Percentiles rank a stretch among this genome's conserved stretches.
phyloP scores from a whole-genome alignment of 2,888 invertebrate species.

The Aporophyla lueneburgensis region DNA sequence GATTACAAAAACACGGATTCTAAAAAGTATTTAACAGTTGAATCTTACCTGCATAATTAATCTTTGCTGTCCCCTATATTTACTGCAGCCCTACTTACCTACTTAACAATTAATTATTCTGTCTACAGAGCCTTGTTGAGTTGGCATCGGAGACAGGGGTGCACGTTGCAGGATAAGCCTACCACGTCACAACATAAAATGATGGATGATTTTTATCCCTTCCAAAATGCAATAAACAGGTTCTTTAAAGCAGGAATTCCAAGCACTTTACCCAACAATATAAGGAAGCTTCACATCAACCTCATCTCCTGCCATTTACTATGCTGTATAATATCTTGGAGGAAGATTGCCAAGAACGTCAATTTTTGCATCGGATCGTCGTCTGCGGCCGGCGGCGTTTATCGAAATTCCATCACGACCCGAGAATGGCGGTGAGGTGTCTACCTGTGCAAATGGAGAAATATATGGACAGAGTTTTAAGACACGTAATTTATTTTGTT shows the following conservation, averaged over 20 bases:
- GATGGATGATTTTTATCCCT: constrained; percentile 5
- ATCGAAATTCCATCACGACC: constrained; percentile 72
- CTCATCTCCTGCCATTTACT: constrained; percentile 44
- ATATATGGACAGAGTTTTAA: constrained; percentile 38
- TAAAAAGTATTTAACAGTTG: too few species aligned
- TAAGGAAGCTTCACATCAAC: constrained; percentile 16
- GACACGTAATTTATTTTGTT: constrained; percentile 37
- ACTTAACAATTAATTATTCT: constrained; percentile 27
- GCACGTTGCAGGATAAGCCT: constrained; percentile 19
- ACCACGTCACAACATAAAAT: constrained; percentile 19
- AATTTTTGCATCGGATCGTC: constrained; percentile 75
- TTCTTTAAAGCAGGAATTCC: constrained; percentile 21
- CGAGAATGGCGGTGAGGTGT: constrained; percentile 39
- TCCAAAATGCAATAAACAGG: constrained; percentile 11
- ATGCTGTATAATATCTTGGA: constrained; percentile 54
- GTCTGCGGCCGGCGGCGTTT: constrained; percentile 61
- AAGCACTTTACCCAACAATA: constrained; percentile 10
- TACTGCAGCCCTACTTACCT: too few species aligned
- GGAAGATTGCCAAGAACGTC: constrained; percentile 65
- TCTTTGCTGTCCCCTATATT: too few species aligned
- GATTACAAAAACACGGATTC: background rate
- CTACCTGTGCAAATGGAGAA: constrained; percentile 62
- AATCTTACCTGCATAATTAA: background rate
- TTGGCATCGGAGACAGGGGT: constrained; percentile 10
- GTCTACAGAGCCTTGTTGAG: background rate